phyloP scores from a whole-genome alignment of 1,140 invertebrate species.

The Coelopa frigida region DNA sequence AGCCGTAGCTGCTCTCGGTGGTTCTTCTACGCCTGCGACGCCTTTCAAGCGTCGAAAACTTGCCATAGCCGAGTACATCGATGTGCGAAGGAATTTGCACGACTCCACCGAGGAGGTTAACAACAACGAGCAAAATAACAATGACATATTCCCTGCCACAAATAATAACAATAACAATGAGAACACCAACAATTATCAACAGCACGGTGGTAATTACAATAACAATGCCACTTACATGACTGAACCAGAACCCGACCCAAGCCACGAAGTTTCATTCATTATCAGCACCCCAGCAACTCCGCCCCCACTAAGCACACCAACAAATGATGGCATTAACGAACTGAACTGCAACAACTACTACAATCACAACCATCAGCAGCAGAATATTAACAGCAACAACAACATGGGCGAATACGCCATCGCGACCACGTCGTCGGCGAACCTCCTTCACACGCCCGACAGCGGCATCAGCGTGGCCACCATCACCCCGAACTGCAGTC shows the following conservation, averaged over 20 bases:
- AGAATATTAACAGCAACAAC: conserved; percentile 4
- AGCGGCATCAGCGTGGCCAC: conserved; percentile 18
- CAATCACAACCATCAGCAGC: conserved; percentile 3
- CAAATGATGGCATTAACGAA: too few species aligned
- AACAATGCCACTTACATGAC: too few species aligned
- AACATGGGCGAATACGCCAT: conserved; percentile 5
- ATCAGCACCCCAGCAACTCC: too few species aligned
- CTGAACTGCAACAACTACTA: too few species aligned
- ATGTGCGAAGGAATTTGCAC: neutral
- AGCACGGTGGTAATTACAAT: conserved; percentile 7
- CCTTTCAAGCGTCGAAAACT: conserved; percentile 10
- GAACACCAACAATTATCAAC: conserved; percentile 2
- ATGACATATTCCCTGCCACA: conserved; percentile 4
- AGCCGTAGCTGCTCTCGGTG: neutral
- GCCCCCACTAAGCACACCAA: too few species aligned
- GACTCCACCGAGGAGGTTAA: neutral
- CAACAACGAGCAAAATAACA: conserved; percentile 8
- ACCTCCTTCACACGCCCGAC: conserved; percentile 14
- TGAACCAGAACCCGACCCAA: too few species aligned
- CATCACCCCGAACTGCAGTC: neutral
- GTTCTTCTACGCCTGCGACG: neutral
- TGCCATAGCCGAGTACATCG: conserved; percentile 2
- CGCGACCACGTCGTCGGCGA: conserved; percentile 16
- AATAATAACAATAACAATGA: conserved; percentile 4
- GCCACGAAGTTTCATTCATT: too few species aligned